A percentile compares a stretch with the other conserved stretches of the same genome.
Evolutionary conservation across 2,797 vertebrate species (phyloP).

Genomic region (Sebastes jordani): DNA sequence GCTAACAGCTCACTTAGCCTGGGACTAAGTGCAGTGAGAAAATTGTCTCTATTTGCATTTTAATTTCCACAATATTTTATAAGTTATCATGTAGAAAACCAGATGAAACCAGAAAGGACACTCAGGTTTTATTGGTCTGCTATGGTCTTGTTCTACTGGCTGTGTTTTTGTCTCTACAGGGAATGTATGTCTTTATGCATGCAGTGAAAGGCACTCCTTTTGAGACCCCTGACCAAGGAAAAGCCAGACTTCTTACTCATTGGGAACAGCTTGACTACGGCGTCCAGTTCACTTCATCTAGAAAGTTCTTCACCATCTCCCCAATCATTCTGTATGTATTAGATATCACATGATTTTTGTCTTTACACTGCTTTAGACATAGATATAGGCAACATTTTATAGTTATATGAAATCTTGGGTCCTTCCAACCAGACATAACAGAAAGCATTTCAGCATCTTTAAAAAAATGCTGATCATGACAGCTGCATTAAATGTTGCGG

Average conservation of each 20-base stretch:
- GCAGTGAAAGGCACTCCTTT: slow-evolving; percentile 98
- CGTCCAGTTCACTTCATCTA: slow-evolving; percentile 96
- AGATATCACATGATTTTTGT: background rate
- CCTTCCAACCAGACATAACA: no score
- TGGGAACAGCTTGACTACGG: slow-evolving; percentile 98
- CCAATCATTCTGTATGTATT: slow-evolving; percentile 82
- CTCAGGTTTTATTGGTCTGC: background rate
- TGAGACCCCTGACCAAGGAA: slow-evolving; percentile 97
- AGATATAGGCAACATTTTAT: background rate
- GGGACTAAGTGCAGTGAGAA: background rate
- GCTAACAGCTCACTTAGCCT: no score
- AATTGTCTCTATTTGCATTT: background rate
- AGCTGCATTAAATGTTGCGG: background rate
- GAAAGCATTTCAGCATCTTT: background rate
- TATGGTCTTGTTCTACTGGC: background rate
- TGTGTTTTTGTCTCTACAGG: slow-evolving; percentile 77
- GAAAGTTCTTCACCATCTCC: slow-evolving; percentile 98
- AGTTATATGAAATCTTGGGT: background rate
- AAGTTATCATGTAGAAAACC: background rate
- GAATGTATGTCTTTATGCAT: slow-evolving; percentile 98
- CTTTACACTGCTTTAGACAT: background rate
- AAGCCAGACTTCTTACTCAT: slow-evolving; percentile 94
- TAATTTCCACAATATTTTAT: background rate
- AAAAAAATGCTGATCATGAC: background rate
- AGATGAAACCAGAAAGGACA: background rate